A percentile compares a stretch with the other conserved stretches of the same genome.
These are phyloP conservation scores for Capreolus pygargus DNA, from an alignment of 2,113 vertebrate species.

Conservation along the genomic window DNA sequence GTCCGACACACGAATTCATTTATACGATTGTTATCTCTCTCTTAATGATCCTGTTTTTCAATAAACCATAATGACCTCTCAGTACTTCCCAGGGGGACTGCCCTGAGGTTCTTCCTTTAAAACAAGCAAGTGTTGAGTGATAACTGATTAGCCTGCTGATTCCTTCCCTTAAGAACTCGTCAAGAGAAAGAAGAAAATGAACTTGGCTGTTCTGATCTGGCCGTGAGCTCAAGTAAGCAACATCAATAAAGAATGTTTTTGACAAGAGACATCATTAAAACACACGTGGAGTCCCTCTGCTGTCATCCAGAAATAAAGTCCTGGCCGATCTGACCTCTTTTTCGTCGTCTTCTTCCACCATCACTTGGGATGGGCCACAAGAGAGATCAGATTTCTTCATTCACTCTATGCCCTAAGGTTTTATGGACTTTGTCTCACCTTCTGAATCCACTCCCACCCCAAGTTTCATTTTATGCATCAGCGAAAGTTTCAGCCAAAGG, in stretches of 20 bases:
- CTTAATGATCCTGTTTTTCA: slow-evolving; percentile 67
- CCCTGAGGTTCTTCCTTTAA: slow-evolving; percentile 4
- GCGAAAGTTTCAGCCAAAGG: slow-evolving; percentile 60
- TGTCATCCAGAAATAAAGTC: slow-evolving; percentile 42
- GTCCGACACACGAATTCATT: slow-evolving; percentile 44
- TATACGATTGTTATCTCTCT: slow-evolving; percentile 58
- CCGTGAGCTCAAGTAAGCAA: slow-evolving; percentile 34
- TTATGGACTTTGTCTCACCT: slow-evolving; percentile 58
- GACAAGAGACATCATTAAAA: slow-evolving; percentile 50
- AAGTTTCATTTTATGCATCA: slow-evolving; percentile 66
- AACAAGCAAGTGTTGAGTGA: slow-evolving; percentile 25
- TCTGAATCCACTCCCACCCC: not conserved
- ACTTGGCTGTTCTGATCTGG: slow-evolving; percentile 53
- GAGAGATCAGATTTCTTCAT: not conserved
- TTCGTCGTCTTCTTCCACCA: slow-evolving; percentile 42
- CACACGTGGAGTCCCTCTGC: not conserved
- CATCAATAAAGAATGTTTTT: slow-evolving; percentile 52
- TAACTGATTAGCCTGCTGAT: slow-evolving; percentile 68
- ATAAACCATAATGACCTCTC: slow-evolving; percentile 62
- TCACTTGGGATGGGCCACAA: slow-evolving; percentile 11
- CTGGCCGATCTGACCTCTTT: slow-evolving; percentile 44
- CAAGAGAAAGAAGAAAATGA: slow-evolving; percentile 57
- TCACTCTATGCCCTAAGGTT: slow-evolving; percentile 19
- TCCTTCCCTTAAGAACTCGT: slow-evolving; percentile 55
- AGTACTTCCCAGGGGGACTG: slow-evolving; percentile 58